Evolutionary conservation across 1,140 invertebrate species (phyloP).

Genomic region (Caligus rogercresseyi): DNA sequence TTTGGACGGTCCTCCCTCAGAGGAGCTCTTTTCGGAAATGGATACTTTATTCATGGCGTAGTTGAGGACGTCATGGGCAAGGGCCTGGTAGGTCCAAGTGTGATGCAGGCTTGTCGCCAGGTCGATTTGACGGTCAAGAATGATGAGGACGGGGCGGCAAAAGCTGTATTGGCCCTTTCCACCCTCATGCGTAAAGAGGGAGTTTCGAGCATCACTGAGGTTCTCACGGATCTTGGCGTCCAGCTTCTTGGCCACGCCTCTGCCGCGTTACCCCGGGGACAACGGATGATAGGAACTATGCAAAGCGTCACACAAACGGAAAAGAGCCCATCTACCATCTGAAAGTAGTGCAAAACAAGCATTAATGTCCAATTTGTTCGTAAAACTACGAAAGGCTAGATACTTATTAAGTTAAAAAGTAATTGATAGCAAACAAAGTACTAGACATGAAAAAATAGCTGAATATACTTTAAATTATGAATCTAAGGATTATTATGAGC

Average conservation of each 20-base stretch:
- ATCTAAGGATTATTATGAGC: too few relatives aligned
- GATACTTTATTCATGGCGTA: slow-evolving; percentile 69
- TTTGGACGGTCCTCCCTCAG: slow-evolving; percentile 34
- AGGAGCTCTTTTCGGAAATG: slow-evolving; percentile 27
- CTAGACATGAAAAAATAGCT: too few relatives aligned
- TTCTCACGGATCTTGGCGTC: slow-evolving; percentile 95
- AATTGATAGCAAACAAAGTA: not conserved
- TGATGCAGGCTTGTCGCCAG: slow-evolving; percentile 95
- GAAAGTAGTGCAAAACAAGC: not conserved
- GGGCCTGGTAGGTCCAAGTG: slow-evolving; percentile 97
- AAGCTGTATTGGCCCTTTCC: slow-evolving; percentile 45
- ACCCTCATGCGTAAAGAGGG: slow-evolving; percentile 53
- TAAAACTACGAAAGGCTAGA: not conserved
- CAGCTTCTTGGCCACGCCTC: slow-evolving; percentile 92
- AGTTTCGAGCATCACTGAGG: slow-evolving; percentile 85
- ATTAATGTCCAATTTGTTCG: not conserved
- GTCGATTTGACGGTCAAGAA: slow-evolving; percentile 87
- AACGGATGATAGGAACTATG: slow-evolving; percentile 31
- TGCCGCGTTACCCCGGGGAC: slow-evolving; percentile 86
- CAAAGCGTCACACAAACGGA: slow-evolving; percentile 90
- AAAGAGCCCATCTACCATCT: slow-evolving; percentile 85
- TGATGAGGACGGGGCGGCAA: slow-evolving; percentile 72
- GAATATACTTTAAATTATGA: too few relatives aligned
- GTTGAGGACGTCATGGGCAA: slow-evolving; percentile 85
- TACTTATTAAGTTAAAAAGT: too few relatives aligned